A percentile compares a stretch with the other conserved stretches of the same genome.
phyloP scores from a whole-genome alignment of 2,797 vertebrate genomes.

The Dermochelys coriacea region DNA sequence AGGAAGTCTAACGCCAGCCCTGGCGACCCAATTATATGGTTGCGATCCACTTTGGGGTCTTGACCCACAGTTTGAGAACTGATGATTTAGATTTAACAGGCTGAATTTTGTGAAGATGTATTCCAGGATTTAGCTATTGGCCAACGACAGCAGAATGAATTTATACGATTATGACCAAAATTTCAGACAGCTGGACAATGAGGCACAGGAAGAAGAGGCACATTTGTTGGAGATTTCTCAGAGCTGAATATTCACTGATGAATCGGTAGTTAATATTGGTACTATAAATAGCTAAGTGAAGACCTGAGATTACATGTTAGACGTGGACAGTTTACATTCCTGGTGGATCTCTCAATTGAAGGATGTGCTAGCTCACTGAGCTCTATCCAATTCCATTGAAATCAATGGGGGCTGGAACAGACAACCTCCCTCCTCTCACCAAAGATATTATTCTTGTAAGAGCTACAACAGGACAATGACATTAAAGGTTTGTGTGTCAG shows the following conservation, averaged over 20 bases:
- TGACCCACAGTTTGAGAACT: no score
- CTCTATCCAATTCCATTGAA: background rate
- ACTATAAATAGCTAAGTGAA: background rate
- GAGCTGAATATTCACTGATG: background rate
- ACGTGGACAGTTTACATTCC: background rate
- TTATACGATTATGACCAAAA: background rate
- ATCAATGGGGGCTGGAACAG: background rate
- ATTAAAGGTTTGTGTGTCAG: background rate
- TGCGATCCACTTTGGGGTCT: no score
- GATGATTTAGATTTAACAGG: background rate
- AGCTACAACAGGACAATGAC: background rate
- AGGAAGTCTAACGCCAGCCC: no score
- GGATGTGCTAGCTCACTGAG: background rate
- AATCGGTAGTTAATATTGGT: background rate
- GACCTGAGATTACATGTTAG: background rate
- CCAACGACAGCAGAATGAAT: rapidly evolving
- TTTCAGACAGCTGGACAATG: background rate
- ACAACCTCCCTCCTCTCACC: background rate
- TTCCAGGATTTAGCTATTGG: background rate
- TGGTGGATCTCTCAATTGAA: background rate
- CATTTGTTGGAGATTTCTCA: background rate
- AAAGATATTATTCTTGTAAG: background rate
- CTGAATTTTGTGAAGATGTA: background rate
- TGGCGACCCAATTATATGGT: no score
- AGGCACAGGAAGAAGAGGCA: background rate